Conservation (phyloP, 2,888 invertebrate genomes). For the Strigamia transsilvanica region DNA sequence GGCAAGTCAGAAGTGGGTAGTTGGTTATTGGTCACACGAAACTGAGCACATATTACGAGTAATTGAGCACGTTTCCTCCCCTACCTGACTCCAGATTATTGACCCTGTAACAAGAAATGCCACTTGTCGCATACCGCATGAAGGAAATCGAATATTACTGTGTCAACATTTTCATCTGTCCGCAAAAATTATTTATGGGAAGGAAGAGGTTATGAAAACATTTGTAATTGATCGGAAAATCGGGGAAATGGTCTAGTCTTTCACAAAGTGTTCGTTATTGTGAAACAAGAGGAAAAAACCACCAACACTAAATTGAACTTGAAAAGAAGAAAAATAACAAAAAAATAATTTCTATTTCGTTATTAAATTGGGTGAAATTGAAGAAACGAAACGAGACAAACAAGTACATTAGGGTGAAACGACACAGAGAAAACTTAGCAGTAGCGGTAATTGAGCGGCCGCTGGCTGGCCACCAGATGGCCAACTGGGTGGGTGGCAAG, state of each 20-base stretch:
- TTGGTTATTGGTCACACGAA: constrained; percentile 13
- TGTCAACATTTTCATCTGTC: neutral
- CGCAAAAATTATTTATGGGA: neutral
- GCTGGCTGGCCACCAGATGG: constrained; percentile 38
- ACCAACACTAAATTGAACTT: neutral
- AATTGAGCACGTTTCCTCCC: constrained; percentile 42
- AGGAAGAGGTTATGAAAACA: neutral
- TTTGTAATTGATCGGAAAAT: neutral
- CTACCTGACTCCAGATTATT: constrained; percentile 35
- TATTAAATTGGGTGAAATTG: neutral
- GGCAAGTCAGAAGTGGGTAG: neutral
- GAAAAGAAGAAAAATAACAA: no score
- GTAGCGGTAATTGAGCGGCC: constrained; percentile 26
- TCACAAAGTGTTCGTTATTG: neutral
- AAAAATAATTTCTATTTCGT: neutral
- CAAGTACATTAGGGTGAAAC: constrained; percentile 32
- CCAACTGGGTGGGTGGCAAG: constrained; percentile 65
- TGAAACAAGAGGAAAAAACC: neutral
- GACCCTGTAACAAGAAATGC: constrained; percentile 12
- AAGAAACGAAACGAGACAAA: constrained; percentile 12
- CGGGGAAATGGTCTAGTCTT: no score
- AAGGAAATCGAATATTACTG: constrained; percentile 10
- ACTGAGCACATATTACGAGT: constrained; percentile 31
- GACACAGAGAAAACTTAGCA: neutral
- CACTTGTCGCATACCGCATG: neutral